phyloP scores from a whole-genome alignment of 2,113 vertebrate species.

The Psephotus haematonotus region DNA sequence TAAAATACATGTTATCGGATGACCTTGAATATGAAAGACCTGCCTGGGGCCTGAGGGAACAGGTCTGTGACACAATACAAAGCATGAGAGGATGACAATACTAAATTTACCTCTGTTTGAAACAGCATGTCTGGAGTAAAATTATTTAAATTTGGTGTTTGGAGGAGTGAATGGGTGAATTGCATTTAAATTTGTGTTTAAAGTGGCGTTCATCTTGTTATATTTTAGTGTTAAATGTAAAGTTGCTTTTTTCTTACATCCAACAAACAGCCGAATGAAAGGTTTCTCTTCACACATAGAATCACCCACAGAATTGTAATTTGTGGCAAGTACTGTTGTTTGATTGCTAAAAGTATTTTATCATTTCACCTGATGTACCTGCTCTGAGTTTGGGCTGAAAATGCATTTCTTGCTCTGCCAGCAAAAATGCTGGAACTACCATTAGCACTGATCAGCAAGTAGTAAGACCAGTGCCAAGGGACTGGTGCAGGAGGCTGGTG shows the following conservation, averaged over 20 bases:
- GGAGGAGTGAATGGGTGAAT: background rate
- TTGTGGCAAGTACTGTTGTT: accelerated
- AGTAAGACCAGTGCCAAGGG: background rate
- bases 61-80: background rate
- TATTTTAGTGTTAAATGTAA: background rate
- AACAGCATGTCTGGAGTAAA: background rate
- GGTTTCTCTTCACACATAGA: background rate
- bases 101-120: background rate
- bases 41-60: background rate
- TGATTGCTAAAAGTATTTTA: background rate
- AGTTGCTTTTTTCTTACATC: background rate
- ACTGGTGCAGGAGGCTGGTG: background rate
- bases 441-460: background rate
- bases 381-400: background rate
- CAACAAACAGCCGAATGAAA: background rate
- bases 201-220: background rate
- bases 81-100: background rate
- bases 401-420: background rate
- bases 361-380: background rate
- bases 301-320: background rate
- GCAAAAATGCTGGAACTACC: background rate
- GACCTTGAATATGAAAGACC: background rate
- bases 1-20: background rate
- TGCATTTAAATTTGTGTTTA: background rate
- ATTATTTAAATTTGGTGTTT: background rate